Conservation (phyloP, 1,140 invertebrate genomes). For the Parapsyche elsis region DNA sequence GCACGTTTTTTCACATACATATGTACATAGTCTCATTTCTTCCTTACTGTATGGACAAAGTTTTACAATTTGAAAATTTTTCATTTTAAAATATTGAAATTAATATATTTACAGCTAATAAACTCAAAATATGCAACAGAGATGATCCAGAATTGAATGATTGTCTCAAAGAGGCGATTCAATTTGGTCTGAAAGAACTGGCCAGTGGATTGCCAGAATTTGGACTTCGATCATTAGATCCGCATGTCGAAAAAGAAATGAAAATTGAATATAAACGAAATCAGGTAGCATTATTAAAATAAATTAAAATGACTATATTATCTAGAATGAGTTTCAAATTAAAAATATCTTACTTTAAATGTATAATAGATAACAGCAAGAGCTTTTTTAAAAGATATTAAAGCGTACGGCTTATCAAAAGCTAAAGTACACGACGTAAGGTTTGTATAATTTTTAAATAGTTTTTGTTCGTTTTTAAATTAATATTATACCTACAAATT, state of each 20-base stretch:
- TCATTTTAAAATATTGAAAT: too few relatives aligned
- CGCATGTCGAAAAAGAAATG: constrained; percentile 63
- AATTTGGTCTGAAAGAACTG: constrained; percentile 58
- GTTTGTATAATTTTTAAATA: constrained; percentile 52
- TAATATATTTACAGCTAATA: constrained; percentile 58
- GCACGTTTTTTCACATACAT: too few relatives aligned
- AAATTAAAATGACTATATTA: too few relatives aligned
- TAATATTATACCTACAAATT: not conserved
- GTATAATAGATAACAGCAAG: constrained; percentile 62
- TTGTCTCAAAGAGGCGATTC: constrained; percentile 62
- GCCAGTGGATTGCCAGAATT: constrained; percentile 61
- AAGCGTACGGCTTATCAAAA: constrained; percentile 64
- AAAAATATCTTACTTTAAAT: too few relatives aligned
- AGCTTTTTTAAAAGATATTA: constrained; percentile 63
- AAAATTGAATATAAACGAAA: constrained; percentile 65
- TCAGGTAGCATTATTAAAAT: constrained; percentile 62
- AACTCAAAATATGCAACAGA: constrained; percentile 62
- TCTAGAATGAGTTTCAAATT: too few relatives aligned
- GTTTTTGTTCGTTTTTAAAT: not conserved
- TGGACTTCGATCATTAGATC: constrained; percentile 66
- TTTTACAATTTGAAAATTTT: too few relatives aligned
- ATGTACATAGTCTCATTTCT: too few relatives aligned
- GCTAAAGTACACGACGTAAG: constrained; percentile 67
- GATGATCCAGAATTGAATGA: constrained; percentile 63
- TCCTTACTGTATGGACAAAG: too few relatives aligned